phyloP scores from a whole-genome alignment of 2,888 invertebrate species.

The Pecten maximus region DNA sequence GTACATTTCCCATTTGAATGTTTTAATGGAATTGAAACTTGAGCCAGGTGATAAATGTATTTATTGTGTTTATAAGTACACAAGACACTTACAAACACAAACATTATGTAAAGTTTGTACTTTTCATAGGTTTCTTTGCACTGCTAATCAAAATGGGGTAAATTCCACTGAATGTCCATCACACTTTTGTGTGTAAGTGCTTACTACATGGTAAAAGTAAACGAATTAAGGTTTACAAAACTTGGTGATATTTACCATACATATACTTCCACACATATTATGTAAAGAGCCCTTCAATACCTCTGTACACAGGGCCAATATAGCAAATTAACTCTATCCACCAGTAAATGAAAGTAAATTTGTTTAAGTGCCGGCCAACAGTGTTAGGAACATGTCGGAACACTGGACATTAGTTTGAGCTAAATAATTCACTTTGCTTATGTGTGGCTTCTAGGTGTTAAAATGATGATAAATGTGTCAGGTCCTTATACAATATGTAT shows the following conservation, averaged over 20 bases:
- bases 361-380: neutral
- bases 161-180: neutral
- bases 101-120: neutral
- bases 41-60: neutral
- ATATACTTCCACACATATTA: neutral
- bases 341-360: neutral
- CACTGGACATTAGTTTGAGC: neutral
- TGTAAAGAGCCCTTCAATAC: neutral
- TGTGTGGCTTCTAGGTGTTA: constrained; percentile 23
- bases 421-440: neutral
- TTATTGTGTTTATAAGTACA: neutral
- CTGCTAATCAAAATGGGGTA: neutral
- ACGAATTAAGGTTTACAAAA: neutral
- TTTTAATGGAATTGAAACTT: neutral
- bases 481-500: constrained; percentile 11
- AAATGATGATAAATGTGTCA: constrained; percentile 35
- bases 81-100: neutral
- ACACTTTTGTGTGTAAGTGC: neutral
- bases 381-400: neutral
- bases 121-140: constrained; percentile 17
- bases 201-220: neutral
- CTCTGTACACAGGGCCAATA: neutral
- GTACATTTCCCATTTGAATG: neutral
- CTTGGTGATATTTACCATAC: neutral
- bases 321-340: constrained; percentile 12